Evolutionary conservation across 2,113 vertebrate species (phyloP).

Genomic region (Baryphthengus martii): DNA sequence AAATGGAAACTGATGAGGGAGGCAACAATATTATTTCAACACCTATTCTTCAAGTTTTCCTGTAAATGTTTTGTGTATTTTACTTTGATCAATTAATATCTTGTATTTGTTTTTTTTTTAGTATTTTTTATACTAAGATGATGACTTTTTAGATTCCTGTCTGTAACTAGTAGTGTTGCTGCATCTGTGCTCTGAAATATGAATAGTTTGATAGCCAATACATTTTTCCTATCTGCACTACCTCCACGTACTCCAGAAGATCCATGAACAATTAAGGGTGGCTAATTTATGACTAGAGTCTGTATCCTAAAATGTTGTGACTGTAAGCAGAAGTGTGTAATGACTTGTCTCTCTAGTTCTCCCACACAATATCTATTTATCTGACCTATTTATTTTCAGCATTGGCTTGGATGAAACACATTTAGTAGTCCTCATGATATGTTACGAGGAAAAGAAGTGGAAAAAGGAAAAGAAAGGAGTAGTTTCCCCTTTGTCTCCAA

Average conservation of each 20-base stretch:
- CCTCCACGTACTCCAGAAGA: not conserved
- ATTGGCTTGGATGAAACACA: not conserved
- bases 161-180: not conserved
- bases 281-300: not conserved
- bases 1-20: not conserved
- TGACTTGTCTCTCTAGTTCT: not conserved
- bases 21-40: not conserved
- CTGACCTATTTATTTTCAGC: not conserved
- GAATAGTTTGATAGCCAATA: not conserved
- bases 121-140: not conserved
- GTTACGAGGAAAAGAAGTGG: not conserved
- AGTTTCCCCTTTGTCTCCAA: not conserved
- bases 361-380: accelerated
- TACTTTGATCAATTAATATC: not conserved
- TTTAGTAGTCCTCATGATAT: not conserved
- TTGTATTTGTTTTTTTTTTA: not conserved
- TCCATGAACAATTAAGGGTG: not conserved
- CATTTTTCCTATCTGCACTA: accelerated
- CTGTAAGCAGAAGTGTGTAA: not conserved
- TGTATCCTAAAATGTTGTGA: not conserved
- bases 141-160: not conserved
- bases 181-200: not conserved
- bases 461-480: not conserved
- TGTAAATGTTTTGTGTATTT: not conserved
- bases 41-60: not conserved